Base-by-base conservation (phyloP, 1,140 invertebrate species). In the Tyrophagus putrescentiae region DNA sequence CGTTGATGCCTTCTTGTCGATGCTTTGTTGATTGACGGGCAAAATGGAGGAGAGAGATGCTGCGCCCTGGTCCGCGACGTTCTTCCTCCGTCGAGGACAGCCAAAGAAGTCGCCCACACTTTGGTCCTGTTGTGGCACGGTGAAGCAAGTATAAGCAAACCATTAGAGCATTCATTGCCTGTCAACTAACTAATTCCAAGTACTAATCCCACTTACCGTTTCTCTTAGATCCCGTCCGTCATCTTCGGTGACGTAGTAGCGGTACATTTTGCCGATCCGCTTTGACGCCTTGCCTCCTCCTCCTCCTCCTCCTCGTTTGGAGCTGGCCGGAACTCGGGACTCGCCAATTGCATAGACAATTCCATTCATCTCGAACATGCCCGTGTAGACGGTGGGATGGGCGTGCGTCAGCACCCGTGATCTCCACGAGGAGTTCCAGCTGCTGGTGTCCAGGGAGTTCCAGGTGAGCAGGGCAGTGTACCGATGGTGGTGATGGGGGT, bases 341-440 rank as follows among this genome's bases (percentile, higher is more conserved):
- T 59, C 57, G 32, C 57, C 57, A n/a, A 59, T 45, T 11, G 57
- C 57, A 59, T 59, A 59, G 16, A 59, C 25, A 34, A 59, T 59
- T 16, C 57, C 57, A 45, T 59, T 59, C 57, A 59, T 59, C 50
- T 59, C 57, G 36, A 59, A 59, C 57, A 59, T 59, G 9, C 57
- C 57, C 9, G 57, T 59, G 27, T 44, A 59, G 5, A 42, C 1
- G 5, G 50, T 45, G n/a, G 52, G 52, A 11, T 13, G 27, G 4
- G 44, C n/a, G 36, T 44, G n/a, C 32, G 23, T 1, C 23, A 59
- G 23, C n/a, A 42, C 16, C 36, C 29, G 29, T 23, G 34, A 48
- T 23, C 57, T 42, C 57, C 57, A 59, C 33, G 57, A 59, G 16
- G 1, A 1, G 27, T 59, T 59, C 57, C 57, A 59, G 21, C 29